Evolutionary conservation across 1,140 invertebrate genomes (phyloP).

Genomic region (Drosophila ficusphila): DNA sequence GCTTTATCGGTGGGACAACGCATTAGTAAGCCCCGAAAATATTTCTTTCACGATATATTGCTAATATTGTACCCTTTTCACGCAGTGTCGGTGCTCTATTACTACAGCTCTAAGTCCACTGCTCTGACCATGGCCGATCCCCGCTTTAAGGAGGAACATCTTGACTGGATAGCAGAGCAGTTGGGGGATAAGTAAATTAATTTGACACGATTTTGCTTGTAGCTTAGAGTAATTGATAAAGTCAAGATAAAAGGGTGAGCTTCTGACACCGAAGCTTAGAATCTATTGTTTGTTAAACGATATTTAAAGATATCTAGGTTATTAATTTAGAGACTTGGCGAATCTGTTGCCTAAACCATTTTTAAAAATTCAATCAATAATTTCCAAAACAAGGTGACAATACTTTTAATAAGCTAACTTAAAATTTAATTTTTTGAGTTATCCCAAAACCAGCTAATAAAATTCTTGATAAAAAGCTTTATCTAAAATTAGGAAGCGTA

Average conservation of each 20-base stretch:
- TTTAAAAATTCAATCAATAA: no score
- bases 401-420: no score
- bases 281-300: no score
- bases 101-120: conserved; percentile 90
- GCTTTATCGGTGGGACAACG: conserved; percentile 67
- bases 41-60: neutral
- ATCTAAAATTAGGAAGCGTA: no score
- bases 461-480: no score
- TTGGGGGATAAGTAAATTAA: conserved; percentile 70
- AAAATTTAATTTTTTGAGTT: no score
- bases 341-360: no score
- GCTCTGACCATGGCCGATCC: conserved; percentile 89
- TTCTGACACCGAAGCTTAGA: no score
- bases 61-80: conserved; percentile 56
- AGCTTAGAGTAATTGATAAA: conserved; percentile 18
- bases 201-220: neutral
- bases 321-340: no score
- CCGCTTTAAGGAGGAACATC: conserved; percentile 88
- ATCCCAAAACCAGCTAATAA: no score
- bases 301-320: no score
- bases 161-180: conserved; percentile 88
- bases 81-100: conserved; percentile 90
- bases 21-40: conserved; percentile 50
- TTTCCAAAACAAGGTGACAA: no score
- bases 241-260: conserved; percentile 11